Evolutionary conservation across 2,888 invertebrate genomes (phyloP).

Genomic region (Periphyllus acericola): DNA sequence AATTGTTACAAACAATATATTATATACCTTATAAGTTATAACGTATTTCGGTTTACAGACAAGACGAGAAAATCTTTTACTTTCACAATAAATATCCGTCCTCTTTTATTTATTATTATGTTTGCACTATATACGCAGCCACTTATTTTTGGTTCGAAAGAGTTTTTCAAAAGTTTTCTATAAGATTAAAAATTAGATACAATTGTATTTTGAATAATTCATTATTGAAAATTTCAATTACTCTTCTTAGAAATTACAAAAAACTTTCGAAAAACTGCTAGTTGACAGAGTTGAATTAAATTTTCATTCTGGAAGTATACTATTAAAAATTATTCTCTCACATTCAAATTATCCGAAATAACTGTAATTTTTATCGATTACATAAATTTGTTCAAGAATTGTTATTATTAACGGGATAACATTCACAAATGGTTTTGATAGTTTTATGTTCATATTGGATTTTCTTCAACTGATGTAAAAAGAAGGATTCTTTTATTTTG

Average conservation of each 20-base stretch:
- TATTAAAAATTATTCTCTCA: no score
- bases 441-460: not conserved
- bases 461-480: not conserved
- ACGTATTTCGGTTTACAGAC: not conserved
- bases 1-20: not conserved
- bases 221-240: not conserved
- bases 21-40: no score
- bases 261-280: not conserved
- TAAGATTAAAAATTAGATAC: no score
- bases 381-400: no score
- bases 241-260: not conserved
- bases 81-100: not conserved
- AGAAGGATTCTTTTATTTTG: not conserved
- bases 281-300: no score
- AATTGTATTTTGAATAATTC: not conserved
- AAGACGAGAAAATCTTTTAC: not conserved
- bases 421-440: not conserved
- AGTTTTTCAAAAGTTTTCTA: no score
- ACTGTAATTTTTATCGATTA: no score
- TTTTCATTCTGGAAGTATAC: no score
- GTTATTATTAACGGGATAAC: no score
- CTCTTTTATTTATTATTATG: not conserved
- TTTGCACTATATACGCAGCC: not conserved
- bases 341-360: no score
- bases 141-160: no score